Evolutionary conservation across 2,113 vertebrate genomes (phyloP).

Genomic region (Scytalopus superciliaris): DNA sequence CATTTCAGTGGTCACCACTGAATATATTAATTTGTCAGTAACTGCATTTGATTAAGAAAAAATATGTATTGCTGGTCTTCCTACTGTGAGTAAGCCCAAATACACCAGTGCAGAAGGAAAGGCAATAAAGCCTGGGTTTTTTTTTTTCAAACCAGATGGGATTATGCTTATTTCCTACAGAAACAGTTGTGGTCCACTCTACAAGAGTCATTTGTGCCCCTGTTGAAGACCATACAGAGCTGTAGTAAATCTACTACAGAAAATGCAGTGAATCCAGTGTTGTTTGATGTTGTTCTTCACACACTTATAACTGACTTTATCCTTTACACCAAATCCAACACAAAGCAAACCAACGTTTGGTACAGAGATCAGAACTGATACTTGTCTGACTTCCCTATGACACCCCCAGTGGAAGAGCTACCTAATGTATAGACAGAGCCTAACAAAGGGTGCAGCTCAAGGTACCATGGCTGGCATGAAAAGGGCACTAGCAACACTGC

Average conservation of each 20-base stretch:
- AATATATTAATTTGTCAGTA: background rate
- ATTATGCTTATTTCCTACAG: background rate
- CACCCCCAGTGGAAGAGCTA: background rate
- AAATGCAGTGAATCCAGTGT: rapidly evolving
- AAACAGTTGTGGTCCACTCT: background rate
- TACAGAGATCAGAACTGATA: background rate
- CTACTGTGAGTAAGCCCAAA: background rate
- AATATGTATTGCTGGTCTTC: background rate
- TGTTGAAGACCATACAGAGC: background rate
- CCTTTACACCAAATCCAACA: background rate
- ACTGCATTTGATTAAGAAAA: background rate
- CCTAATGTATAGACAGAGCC: background rate
- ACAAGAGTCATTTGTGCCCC: too few species aligned
- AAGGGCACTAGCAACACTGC: background rate
- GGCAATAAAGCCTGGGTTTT: background rate
- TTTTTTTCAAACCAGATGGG: background rate
- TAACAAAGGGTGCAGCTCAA: background rate
- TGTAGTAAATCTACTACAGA: background rate
- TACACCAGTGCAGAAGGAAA: background rate
- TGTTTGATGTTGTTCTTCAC: background rate
- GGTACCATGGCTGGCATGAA: background rate
- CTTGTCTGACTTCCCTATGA: background rate
- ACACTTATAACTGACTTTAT: rapidly evolving
- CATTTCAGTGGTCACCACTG: background rate
- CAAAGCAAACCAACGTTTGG: background rate